These are phyloP conservation scores for Rutilus rutilus DNA, from an alignment of 2,113 vertebrate species.

Conservation along the genomic window DNA sequence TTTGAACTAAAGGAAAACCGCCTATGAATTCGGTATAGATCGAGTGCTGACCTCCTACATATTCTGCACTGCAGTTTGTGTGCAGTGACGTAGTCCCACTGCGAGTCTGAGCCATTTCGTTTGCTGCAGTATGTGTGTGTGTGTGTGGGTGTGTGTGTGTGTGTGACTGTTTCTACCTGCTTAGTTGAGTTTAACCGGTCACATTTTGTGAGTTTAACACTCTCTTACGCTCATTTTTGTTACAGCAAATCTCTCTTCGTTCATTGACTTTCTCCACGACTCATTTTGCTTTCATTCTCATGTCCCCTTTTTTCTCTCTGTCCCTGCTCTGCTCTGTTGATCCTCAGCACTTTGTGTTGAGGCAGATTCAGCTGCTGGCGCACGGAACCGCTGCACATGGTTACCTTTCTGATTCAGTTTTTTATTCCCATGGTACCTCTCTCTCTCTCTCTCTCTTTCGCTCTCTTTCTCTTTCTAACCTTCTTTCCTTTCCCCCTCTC, in stretches of 20 bases:
- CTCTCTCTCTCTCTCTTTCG: background rate
- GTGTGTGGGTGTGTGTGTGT: background rate
- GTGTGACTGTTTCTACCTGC: conserved; percentile 44
- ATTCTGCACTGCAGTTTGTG: conserved; percentile 39
- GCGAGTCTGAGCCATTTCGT: conserved; percentile 22
- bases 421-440: conserved; percentile 49
- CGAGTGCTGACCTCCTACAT: background rate
- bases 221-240: conserved; percentile 39
- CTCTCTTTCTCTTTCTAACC: conserved; percentile 36
- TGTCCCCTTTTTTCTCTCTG: conserved; percentile 41
- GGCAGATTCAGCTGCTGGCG: conserved; percentile 58
- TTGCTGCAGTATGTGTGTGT: conserved; percentile 25
- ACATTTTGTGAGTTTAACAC: conserved; percentile 46
- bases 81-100: conserved; percentile 1
- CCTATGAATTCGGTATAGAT: conserved; percentile 24
- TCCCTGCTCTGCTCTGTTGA: conserved; percentile 53
- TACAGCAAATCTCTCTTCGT: conserved; percentile 45
- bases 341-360: conserved; percentile 57
- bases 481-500: conserved; percentile 18
- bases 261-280: conserved; percentile 51
- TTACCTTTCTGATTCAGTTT: conserved; percentile 73
- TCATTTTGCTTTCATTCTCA: conserved; percentile 54
- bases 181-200: conserved; percentile 36
- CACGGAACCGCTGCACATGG: conserved; percentile 63
- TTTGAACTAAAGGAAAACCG: background rate